Evolutionary conservation across 64 coral and sea anemone genomes (phyloP).

Genomic region (Orbicella faveolata): DNA sequence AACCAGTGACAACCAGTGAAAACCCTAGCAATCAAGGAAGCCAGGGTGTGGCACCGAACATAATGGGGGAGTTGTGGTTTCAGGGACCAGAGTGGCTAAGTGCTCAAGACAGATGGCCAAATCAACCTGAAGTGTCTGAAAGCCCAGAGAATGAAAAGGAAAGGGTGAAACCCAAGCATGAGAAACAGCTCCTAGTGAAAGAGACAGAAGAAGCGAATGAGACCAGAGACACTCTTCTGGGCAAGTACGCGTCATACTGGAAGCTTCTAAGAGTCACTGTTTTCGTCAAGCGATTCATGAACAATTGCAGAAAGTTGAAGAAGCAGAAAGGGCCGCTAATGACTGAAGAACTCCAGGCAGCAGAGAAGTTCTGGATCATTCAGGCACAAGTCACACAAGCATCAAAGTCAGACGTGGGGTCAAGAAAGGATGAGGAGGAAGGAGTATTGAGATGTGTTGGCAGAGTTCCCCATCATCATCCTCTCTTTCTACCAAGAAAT

Average conservation of each 20-base stretch:
- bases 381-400: conserved; percentile 35
- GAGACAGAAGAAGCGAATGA: conserved; percentile 34
- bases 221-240: conserved; percentile 4
- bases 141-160: not conserved
- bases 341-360: conserved; percentile 38
- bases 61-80: conserved; percentile 10
- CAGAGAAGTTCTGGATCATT: conserved; percentile 60
- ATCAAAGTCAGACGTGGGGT: not conserved
- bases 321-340: conserved; percentile 38
- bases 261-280: conserved; percentile 65
- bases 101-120: not conserved
- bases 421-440: not conserved
- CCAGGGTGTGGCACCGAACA: conserved; percentile 25
- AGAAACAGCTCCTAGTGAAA: conserved; percentile 18
- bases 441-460: conserved; percentile 48
- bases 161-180: not conserved
- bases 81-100: conserved; percentile 28
- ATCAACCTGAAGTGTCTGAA: no score
- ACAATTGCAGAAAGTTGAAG: conserved; percentile 50
- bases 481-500: conserved; percentile 27
- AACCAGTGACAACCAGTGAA: conserved; percentile 25
- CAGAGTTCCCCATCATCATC: conserved; percentile 6
- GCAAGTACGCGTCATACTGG: conserved; percentile 57
- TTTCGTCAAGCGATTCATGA: no score
- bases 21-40: conserved; percentile 60